Conservation (phyloP, 2,113 vertebrate genomes). For the Thunnus thynnus region DNA sequence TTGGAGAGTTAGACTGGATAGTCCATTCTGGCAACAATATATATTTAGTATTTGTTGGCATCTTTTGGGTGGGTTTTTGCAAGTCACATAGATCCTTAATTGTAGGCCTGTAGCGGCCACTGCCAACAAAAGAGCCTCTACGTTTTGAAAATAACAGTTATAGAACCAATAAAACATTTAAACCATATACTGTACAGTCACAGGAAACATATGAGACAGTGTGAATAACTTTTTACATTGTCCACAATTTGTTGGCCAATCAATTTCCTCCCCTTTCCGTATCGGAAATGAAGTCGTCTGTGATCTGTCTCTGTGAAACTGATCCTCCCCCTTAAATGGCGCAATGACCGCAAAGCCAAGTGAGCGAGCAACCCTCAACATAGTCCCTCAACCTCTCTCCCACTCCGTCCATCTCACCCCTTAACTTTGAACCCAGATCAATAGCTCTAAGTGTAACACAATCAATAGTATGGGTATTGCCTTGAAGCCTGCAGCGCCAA, state of each 20-base stretch:
- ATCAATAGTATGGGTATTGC: conserved; percentile 67
- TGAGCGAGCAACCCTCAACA: conserved; percentile 16
- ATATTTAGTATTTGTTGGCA: neutral
- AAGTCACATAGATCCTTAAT: neutral
- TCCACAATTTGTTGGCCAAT: conserved; percentile 50
- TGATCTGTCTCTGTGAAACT: conserved; percentile 54
- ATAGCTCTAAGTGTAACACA: conserved; percentile 69
- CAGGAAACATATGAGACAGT: conserved; percentile 31
- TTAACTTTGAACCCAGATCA: conserved; percentile 72
- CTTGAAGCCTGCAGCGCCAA: conserved; percentile 48
- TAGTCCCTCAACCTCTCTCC: conserved; percentile 22
- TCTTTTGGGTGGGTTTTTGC: neutral
- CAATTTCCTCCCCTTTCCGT: conserved; percentile 34
- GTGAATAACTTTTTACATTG: conserved; percentile 22
- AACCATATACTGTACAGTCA: neutral
- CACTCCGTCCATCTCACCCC: conserved; percentile 39
- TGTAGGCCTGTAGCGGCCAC: too few species aligned
- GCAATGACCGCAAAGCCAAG: conserved; percentile 49
- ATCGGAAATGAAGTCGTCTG: conserved; percentile 44
- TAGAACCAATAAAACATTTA: neutral
- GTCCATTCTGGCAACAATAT: neutral
- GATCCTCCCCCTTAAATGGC: conserved; percentile 57
- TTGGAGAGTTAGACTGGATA: too few species aligned
- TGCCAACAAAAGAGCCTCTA: neutral
- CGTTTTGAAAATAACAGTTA: too few species aligned